Base-by-base conservation (phyloP, 2,113 vertebrate genomes). In the Cochlearius cochlearius region DNA sequence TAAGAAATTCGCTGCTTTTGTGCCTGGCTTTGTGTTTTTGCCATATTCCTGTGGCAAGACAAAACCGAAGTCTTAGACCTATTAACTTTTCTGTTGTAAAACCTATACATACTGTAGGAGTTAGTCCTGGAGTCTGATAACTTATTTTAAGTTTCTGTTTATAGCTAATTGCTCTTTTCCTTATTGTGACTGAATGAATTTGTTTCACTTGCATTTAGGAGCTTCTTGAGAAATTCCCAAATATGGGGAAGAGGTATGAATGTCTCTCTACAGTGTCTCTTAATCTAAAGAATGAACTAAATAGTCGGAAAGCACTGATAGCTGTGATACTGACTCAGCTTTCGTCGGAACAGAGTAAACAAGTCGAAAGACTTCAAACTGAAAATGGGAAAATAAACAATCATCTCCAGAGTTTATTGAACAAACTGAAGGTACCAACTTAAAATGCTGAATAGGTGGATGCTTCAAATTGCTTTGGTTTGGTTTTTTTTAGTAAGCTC, bases 361-460 rank as follows among this genome's bases (percentile, higher is more conserved):
- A 95, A 50, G 73, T 98, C 60, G 93, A 97, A 69, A 97, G 59
- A 26, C 87, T 98, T 69, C 96, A 98, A 41, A 78, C 82, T 43
- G 60, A 86, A 82, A 97, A 98, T 6, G 93, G 96, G 25, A 97
- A 88, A 30, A 80, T 96, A 56, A 98, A 96, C 27, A 15, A 85
- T 74, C 91, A 87, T 78, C 96, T 98, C 66, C 96, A 97, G 32
- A 97, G 94, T 38, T 86, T 98, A 73, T 7, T 98, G 56, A 96
- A 97, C 66, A 98, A 98, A 92, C 60, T 98, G 59, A 97, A 98
- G 98, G 98, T 98, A 98, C 27, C 6, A 32, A 5, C 21, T 94
- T 60, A 9, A 58, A 88, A 77, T 79, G 67, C 6, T 71, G 50
- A 43, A 52, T 68, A 39, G 12, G 5, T 45, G 14, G 30, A 34